These are phyloP conservation scores for Cydia strobilella DNA, from an alignment of 1,140 invertebrate genomes.

Conservation along the genomic window DNA sequence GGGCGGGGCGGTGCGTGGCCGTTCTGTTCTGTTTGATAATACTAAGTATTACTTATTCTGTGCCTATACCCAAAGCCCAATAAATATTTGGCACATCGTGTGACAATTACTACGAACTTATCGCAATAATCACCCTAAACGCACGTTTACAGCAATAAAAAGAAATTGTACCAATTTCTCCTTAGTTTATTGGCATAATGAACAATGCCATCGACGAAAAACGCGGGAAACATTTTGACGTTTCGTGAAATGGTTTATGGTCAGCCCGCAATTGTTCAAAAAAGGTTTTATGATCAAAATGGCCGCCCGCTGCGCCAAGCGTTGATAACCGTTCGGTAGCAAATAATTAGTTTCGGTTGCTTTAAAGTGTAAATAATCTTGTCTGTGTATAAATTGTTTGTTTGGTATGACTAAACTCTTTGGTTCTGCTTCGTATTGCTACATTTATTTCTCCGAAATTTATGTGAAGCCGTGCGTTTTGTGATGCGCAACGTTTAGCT, in stretches of 20 bases:
- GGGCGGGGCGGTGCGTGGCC: too few species aligned
- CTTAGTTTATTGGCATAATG: slow-evolving; percentile 54
- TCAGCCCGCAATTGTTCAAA: slow-evolving; percentile 65
- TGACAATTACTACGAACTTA: neutral
- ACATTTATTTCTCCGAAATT: neutral
- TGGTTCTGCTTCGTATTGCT: slow-evolving; percentile 38
- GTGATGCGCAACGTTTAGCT: too few species aligned
- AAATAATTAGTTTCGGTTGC: slow-evolving; percentile 75
- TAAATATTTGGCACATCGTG: too few species aligned
- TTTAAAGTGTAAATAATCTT: slow-evolving; percentile 69
- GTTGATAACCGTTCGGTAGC: slow-evolving; percentile 68
- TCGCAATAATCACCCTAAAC: neutral
- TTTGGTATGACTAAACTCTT: slow-evolving; percentile 52
- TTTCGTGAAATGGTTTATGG: slow-evolving; percentile 57
- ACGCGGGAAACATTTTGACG: slow-evolving; percentile 70
- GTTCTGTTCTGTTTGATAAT: too few species aligned
- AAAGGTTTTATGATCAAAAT: slow-evolving; percentile 56
- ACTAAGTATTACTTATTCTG: too few species aligned
- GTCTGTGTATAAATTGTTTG: slow-evolving; percentile 41
- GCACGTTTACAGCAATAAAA: slow-evolving; percentile 44
- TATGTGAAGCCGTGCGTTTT: neutral
- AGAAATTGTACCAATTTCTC: slow-evolving; percentile 69
- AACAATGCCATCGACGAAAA: slow-evolving; percentile 49
- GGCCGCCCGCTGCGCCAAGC: slow-evolving; percentile 48
- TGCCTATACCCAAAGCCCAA: too few species aligned